Base-by-base conservation (phyloP, 2,888 invertebrate genomes). In the Dendrolimus pini region DNA sequence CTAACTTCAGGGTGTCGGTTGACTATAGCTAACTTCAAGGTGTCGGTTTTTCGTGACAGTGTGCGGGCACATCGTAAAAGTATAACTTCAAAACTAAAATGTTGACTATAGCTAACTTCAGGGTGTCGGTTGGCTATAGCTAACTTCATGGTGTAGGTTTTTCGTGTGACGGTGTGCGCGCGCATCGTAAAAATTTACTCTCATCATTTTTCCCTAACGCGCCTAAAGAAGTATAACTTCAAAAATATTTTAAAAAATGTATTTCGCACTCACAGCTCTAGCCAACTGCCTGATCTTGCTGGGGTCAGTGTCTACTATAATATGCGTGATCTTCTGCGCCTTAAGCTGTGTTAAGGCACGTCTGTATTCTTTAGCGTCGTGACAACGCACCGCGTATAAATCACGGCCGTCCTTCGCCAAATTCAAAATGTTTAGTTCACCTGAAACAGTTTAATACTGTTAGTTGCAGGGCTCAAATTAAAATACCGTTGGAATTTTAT, bases 261-360 rank as follows among this genome's bases (percentile, higher is more conserved):
- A 9, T 30, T 47, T 41, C 47, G 47, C 56, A 82, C 96, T 94
- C 83, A 98, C 98, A 77, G 97, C 96, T 85, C 97, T 93, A 63
- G 98, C 96, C 80, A 98, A 94, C 72, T 93, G 93, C 65, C 94
- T 93, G 74, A 98, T 95, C 72, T 95, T 94, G 69, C 92, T 93
- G 0, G 97, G 95, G 76, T 96, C 95, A 0, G 96, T 96, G 77
- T 98, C 98, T 7, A 98, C 95, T 62, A 98, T 95, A 59, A 98
- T 92, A 74, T 97, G 96, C 75, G 93, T 95, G 71, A 98, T 96
- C 70, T 95, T 94, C 78, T 97, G 97, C 75, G 96, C 95, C 64
- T 97, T 95, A 53, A 98, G 93, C 78, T 97, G 96, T 61, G 95
- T 93, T 2, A 97, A 89, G 0, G 95, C 94, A 47, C 93, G 93